These are phyloP conservation scores for Aphis gossypii DNA, from an alignment of 1,140 invertebrate species.

Conservation along the genomic window DNA sequence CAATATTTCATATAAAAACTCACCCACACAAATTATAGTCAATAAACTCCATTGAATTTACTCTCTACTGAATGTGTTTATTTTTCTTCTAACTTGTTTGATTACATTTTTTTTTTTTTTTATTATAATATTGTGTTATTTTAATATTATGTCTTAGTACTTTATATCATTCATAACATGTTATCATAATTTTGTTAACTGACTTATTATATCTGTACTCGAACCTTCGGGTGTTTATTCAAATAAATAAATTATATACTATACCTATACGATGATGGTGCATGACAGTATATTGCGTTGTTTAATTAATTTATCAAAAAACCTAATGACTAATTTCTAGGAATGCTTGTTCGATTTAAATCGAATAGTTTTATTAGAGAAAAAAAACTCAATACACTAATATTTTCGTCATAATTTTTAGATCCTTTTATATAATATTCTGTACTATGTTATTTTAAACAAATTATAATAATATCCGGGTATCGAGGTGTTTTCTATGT, in stretches of 20 bases:
- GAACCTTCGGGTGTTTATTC: no score
- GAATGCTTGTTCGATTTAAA: neutral
- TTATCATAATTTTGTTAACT: no score
- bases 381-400: neutral
- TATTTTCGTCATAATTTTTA: neutral
- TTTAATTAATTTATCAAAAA: neutral
- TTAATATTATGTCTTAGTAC: no score
- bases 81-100: no score
- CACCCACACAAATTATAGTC: no score
- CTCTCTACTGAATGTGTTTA: no score
- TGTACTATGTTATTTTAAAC: neutral
- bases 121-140: no score
- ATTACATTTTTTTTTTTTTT: no score
- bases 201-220: no score
- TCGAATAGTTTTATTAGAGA: neutral
- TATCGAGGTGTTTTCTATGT: neutral
- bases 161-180: no score
- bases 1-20: no score
- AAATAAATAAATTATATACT: neutral
- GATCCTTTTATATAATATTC: neutral
- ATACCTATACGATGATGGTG: neutral
- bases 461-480: neutral
- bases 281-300: neutral
- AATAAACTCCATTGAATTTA: no score
- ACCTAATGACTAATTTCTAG: neutral